Base-by-base conservation (phyloP, 2,888 invertebrate species). In the Hybos culiciformis region DNA sequence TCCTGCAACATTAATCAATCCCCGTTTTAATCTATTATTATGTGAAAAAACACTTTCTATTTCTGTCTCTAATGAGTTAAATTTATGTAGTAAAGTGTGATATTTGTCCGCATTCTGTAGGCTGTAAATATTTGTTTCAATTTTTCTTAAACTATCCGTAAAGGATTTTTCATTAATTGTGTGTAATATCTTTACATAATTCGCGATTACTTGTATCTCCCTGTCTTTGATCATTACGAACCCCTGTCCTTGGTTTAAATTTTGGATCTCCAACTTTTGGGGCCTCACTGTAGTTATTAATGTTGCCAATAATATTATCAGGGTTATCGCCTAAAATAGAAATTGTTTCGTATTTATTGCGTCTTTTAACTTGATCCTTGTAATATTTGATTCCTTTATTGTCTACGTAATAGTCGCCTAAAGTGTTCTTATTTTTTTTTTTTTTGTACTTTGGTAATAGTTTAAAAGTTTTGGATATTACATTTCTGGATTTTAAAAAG, bases 111-210 rank as follows among this genome's bases (percentile, higher is more conserved):
- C 34, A 21, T 46, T 7, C 8, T 26, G 26, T 3, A 46, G 29
- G 37, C 26, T 41, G 4, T 41, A 11, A n/a, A 46, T 38, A 26
- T 41, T 46, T 12, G 40, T 21, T n/a, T 36, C 3, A 12, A 42
- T 32, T 5, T 39, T 34, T 11, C 39, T 8, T 3, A 45, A 15
- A 23, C 42, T 45, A 5, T 42, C 31, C 4, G 24, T 17, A 26
- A 38, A 45, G 7, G n/a, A 34, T 2, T 23, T 39, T 15, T 39
- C 5, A 14, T 45, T 39, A 8, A 42, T 12, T 8, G 12, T 24
- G 9, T 46, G 42, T 6, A 46, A 20, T 11, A 46, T 19, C 20
- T 39, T 46, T n/a, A 12, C 39, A 15, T 38, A 46, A 3, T 18
- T 26, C 15, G 9, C 17, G 6, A 43, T 33, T 9, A 46, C 17